These are phyloP conservation scores for Astreopora myriophthalma DNA, from an alignment of 64 coral and sea anemone genomes.

Conservation along the genomic window DNA sequence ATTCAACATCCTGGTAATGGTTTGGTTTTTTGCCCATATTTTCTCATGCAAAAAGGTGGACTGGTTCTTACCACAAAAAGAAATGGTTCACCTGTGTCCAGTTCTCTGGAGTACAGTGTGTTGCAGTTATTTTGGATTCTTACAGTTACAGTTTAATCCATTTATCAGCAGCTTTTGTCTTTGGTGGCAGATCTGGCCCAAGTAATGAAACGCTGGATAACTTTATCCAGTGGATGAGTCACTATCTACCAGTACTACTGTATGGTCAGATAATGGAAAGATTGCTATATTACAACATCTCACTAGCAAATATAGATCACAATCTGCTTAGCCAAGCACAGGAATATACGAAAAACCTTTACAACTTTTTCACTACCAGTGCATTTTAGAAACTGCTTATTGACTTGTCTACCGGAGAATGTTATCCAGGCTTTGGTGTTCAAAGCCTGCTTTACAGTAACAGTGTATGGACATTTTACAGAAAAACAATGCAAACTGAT, in stretches of 20 bases:
- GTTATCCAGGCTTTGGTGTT: conserved; percentile 20
- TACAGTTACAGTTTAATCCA: conserved; percentile 17
- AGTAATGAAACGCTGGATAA: conserved; percentile 11
- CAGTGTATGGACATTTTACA: conserved; percentile 39
- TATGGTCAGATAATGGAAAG: conserved; percentile 15
- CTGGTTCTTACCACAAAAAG: conserved; percentile 20
- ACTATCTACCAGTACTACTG: conserved; percentile 26
- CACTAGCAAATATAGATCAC: conserved; percentile 6
- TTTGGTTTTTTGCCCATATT: conserved; percentile 9
- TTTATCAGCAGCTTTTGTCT: neutral
- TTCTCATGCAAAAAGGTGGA: neutral
- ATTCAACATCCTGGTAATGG: neutral
- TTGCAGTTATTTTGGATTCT: conserved; percentile 27
- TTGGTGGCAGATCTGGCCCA: neutral
- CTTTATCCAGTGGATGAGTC: neutral
- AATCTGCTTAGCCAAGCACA: conserved; percentile 41
- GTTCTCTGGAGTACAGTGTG: neutral
- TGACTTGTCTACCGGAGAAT: neutral
- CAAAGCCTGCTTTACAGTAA: conserved; percentile 29
- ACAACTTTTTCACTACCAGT: neutral
- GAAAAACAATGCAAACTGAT: neutral
- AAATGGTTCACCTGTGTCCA: neutral
- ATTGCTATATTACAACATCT: conserved; percentile 31
- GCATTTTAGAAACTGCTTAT: neutral
- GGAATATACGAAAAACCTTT: neutral